These are phyloP conservation scores for Tiliacea aurago DNA, from an alignment of 2,888 invertebrate genomes.

Conservation along the genomic window DNA sequence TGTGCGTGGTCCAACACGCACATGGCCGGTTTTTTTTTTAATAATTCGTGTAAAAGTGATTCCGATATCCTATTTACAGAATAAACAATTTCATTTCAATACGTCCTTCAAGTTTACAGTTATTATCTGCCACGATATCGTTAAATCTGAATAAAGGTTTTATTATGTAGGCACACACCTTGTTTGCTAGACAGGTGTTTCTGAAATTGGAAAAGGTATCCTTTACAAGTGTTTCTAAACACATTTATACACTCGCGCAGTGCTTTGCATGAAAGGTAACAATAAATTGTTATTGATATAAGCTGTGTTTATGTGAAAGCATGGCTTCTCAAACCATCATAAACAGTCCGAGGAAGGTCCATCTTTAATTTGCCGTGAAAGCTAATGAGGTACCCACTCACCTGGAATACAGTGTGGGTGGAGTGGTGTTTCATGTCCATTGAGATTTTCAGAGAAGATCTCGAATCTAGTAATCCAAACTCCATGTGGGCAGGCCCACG, in stretches of 20 bases:
- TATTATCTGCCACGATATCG: slow-evolving; percentile 23
- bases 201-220: slow-evolving; percentile 59
- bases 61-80: too few relatives aligned
- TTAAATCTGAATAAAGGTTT: slow-evolving; percentile 43
- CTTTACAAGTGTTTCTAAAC: slow-evolving; percentile 45
- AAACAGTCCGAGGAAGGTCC: too few relatives aligned
- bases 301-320: not conserved
- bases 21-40: too few relatives aligned
- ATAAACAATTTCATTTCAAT: not conserved
- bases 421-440: not conserved
- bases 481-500: too few relatives aligned
- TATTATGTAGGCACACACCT: slow-evolving; percentile 37
- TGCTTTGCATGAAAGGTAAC: slow-evolving; percentile 39
- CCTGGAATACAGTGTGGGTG: not conserved
- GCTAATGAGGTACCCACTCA: not conserved
- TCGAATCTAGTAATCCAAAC: too few relatives aligned
- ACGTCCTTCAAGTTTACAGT: slow-evolving; percentile 14
- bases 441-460: not conserved
- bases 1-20: too few relatives aligned
- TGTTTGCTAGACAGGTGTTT: slow-evolving; percentile 68
- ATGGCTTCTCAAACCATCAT: not conserved
- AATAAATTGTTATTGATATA: slow-evolving; percentile 45
- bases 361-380: not conserved
- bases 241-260: slow-evolving; percentile 26
- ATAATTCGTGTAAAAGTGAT: too few relatives aligned